A percentile compares a stretch with the other conserved stretches of the same genome.
Evolutionary conservation across 2,797 vertebrate genomes (phyloP).

Genomic region (Coilia nasus): DNA sequence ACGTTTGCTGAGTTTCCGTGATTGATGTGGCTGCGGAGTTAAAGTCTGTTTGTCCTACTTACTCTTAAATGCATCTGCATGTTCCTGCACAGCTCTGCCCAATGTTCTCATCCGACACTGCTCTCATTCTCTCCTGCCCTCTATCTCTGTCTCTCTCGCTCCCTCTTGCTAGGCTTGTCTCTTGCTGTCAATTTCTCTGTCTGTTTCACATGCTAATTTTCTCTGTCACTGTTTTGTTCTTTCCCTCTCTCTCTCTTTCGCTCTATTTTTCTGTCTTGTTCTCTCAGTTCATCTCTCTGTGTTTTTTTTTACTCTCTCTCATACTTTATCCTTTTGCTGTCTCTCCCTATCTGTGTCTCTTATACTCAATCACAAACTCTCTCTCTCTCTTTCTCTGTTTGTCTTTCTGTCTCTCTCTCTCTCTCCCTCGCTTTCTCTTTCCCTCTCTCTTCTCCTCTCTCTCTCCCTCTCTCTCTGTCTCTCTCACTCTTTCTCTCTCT

Average conservation of each 20-base stretch:
- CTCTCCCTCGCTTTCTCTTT: not conserved
- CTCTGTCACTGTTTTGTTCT: not conserved
- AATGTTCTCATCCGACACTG: not conserved
- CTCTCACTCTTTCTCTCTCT: not conserved
- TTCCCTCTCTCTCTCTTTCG: not conserved
- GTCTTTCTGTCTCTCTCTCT: not conserved
- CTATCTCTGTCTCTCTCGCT: no score
- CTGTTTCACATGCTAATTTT: not conserved
- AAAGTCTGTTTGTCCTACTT: conserved; percentile 39
- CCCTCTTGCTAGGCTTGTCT: no score
- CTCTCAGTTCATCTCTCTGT: no score
- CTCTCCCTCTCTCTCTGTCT: not conserved
- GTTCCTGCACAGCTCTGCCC: not conserved
- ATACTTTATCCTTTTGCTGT: no score
- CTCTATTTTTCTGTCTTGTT: not conserved
- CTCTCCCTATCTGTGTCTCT: no score
- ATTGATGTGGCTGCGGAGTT: not conserved
- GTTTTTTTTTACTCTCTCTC: no score
- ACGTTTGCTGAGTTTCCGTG: not conserved
- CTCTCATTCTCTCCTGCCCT: not conserved
- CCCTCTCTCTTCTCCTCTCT: not conserved
- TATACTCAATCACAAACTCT: no score
- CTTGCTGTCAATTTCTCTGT: not conserved
- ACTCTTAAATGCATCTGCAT: not conserved
- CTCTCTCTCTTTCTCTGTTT: not conserved